A percentile compares a stretch with the other conserved stretches of the same genome.
phyloP scores from a whole-genome alignment of 2,888 invertebrate species.

The Suillia variegata region DNA sequence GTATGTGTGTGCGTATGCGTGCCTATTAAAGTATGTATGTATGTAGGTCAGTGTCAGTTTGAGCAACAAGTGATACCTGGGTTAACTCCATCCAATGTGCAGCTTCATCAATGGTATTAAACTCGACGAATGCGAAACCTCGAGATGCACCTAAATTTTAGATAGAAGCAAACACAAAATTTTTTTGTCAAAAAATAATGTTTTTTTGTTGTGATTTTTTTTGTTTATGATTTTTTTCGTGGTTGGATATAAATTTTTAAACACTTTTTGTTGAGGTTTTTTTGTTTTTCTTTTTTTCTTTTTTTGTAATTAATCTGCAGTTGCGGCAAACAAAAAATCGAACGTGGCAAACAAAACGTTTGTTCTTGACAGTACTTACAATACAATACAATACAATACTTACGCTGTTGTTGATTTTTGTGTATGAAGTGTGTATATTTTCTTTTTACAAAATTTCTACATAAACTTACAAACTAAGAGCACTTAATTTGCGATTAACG shows the following conservation, averaged over 20 bases:
- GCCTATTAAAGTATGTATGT: too few relatives aligned
- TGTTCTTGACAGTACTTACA: too few relatives aligned
- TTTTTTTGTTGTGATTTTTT: slow-evolving; percentile 44
- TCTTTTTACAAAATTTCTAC: slow-evolving; percentile 5
- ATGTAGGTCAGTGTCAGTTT: too few relatives aligned
- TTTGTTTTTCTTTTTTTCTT: slow-evolving; percentile 16
- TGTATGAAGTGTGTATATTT: too few relatives aligned
- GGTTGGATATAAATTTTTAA: background rate
- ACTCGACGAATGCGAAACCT: slow-evolving; percentile 93
- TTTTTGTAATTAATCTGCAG: slow-evolving; percentile 26
- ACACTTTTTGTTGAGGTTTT: slow-evolving; percentile 19
- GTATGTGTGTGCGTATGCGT: slow-evolving; percentile 7
- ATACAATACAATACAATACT: too few relatives aligned
- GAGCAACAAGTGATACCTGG: slow-evolving; percentile 63
- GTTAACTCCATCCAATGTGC: slow-evolving; percentile 90
- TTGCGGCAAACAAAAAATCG: slow-evolving; percentile 16
- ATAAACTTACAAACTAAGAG: slow-evolving; percentile 3
- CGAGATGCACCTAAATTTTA: slow-evolving; percentile 86
- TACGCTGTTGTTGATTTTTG: too few relatives aligned
- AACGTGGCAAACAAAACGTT: background rate
- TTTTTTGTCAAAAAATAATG: slow-evolving; percentile 60
- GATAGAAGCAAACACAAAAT: slow-evolving; percentile 68
- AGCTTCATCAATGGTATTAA: slow-evolving; percentile 85
- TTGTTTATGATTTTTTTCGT: too few relatives aligned
- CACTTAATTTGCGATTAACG: slow-evolving; percentile 7